Evolutionary conservation across 2,797 vertebrate species (phyloP).

Genomic region (Pangasius macronema): DNA sequence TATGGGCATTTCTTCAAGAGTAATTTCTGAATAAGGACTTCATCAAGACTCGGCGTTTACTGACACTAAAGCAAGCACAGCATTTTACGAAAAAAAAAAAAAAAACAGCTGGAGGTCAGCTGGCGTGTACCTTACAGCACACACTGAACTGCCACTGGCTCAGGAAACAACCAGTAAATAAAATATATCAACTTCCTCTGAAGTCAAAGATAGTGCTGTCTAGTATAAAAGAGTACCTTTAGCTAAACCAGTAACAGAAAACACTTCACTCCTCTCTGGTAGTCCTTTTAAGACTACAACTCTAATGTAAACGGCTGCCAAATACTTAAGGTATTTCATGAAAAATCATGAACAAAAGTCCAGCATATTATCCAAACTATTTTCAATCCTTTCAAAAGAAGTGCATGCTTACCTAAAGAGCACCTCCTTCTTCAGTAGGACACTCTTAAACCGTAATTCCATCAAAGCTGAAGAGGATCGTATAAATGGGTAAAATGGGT

Average conservation of each 20-base stretch:
- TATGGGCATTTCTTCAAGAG: background rate
- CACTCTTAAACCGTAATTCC: background rate
- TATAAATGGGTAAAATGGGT: background rate
- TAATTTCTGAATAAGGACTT: slow-evolving; percentile 32
- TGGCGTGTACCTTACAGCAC: background rate
- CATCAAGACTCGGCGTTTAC: background rate
- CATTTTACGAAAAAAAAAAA: slow-evolving; percentile 4
- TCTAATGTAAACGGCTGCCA: background rate
- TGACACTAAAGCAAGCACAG: slow-evolving; percentile 8
- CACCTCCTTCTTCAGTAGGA: background rate
- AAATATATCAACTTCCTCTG: background rate
- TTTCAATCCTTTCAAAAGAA: background rate
- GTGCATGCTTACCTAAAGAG: slow-evolving; percentile 47
- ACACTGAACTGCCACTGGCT: background rate
- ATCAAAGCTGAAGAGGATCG: slow-evolving; percentile 12
- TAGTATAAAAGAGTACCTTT: background rate
- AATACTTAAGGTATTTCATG: background rate
- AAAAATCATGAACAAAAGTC: background rate
- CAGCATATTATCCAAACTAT: background rate
- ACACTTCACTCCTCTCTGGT: background rate
- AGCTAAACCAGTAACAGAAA: background rate
- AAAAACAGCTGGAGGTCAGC: slow-evolving; percentile 12
- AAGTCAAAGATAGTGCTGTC: background rate
- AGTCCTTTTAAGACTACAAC: background rate
- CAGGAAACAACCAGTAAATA: background rate